These are phyloP conservation scores for Mimachlamys varia DNA, from an alignment of 2,888 invertebrate species.

Conservation along the genomic window DNA sequence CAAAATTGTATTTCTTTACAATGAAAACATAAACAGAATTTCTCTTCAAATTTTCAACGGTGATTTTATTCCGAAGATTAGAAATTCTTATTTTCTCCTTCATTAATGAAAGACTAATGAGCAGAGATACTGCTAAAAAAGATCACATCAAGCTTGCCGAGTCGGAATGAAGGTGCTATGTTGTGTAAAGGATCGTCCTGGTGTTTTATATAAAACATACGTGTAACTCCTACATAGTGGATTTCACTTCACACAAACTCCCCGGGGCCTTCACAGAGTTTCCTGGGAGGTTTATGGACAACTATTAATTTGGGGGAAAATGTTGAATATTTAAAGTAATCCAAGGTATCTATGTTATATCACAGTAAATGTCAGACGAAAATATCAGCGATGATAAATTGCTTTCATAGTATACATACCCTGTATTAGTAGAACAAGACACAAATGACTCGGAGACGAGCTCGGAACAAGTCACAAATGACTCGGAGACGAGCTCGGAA, in stretches of 20 bases:
- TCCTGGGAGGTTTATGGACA: not conserved
- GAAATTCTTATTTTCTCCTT: not conserved
- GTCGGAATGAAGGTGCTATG: not conserved
- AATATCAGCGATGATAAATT: not conserved
- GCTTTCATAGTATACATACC: not conserved
- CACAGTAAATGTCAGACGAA: not conserved
- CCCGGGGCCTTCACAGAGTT: not conserved
- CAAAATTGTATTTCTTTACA: not conserved
- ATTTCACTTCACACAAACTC: not conserved
- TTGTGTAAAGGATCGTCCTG: not conserved
- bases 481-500: not conserved
- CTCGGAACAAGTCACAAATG: not conserved
- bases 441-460: not conserved
- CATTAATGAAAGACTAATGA: not conserved
- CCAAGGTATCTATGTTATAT: not conserved
- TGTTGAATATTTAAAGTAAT: constrained; percentile 30
- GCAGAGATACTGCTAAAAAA: not conserved
- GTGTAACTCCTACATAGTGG: not conserved
- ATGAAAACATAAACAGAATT: not conserved
- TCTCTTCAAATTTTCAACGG: not conserved
- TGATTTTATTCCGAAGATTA: not conserved
- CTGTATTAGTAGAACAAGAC: not conserved
- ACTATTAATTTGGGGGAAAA: not conserved
- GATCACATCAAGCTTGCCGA: not conserved
- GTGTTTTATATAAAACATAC: constrained; percentile 9